These are phyloP conservation scores for Ariolimax columbianus DNA, from an alignment of 2,888 invertebrate species.

Conservation along the genomic window DNA sequence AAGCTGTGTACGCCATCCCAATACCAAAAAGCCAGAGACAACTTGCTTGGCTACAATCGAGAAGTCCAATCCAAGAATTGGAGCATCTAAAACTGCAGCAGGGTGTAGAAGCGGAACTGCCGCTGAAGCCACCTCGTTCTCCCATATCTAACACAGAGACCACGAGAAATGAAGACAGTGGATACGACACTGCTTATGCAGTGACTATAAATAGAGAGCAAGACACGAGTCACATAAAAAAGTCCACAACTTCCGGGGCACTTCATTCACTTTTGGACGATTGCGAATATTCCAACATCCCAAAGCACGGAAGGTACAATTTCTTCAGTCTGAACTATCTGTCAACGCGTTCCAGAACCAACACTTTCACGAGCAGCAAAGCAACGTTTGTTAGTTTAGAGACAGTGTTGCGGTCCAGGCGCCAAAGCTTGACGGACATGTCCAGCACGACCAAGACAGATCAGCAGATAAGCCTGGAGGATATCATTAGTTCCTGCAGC, in stretches of 20 bases:
- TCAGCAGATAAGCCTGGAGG: slow-evolving; percentile 36
- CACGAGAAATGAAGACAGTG: neutral
- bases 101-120: neutral
- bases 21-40: slow-evolving; percentile 26
- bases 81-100: neutral
- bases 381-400: slow-evolving; percentile 39
- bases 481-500: slow-evolving; percentile 41
- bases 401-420: slow-evolving; percentile 19
- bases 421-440: neutral
- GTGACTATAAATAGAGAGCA: slow-evolving; percentile 6
- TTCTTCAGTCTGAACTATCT: slow-evolving; percentile 43
- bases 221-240: slow-evolving; percentile 44
- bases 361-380: slow-evolving; percentile 7
- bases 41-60: neutral
- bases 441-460: neutral
- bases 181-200: neutral
- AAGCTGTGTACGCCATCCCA: slow-evolving; percentile 37
- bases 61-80: neutral
- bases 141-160: neutral
- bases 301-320: slow-evolving; percentile 8
- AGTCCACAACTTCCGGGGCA: slow-evolving; percentile 3
- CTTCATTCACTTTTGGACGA: neutral
- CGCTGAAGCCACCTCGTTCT: slow-evolving; percentile 2
- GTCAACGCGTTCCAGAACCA: neutral
- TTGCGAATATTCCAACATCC: slow-evolving; percentile 13